Base-by-base conservation (phyloP, 2,113 vertebrate genomes). In the Pica pica region DNA sequence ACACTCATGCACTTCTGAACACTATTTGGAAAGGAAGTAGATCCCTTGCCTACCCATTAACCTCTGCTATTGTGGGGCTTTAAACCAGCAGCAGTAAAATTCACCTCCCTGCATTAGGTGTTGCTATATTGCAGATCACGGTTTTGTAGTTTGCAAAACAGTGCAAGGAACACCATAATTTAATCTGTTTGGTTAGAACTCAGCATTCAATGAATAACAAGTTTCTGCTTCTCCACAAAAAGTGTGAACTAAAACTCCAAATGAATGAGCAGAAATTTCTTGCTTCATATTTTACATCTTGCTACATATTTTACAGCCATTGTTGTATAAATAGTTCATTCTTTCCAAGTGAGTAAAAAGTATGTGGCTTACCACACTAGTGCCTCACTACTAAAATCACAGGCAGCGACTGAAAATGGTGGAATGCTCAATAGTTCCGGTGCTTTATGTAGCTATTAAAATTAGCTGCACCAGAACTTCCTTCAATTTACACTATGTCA, bases 31-130 rank as follows among this genome's bases (percentile, higher is more conserved):
- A 82, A 93, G 78, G 83, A 93, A 91, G 11, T 39, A 63, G 23
- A 75, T 77, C 63, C 92, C 56, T 69, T 95, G 81, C 53, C 64
- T 74, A 81, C 13, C 47, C 44, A 67, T 93, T 92, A 88, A 96
- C 68, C 42, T 96, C 49, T 79, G 61, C 33, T 89, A 22, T 91
- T 86, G 59, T 11, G 63, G 37, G 46, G 7, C 24, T 94, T 93
- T 93, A 75, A 78, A 81, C 33, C 22, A 93, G 64, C 37, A 93
- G 60, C 74, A 91, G 80, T 75, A 93, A 96, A 96, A 94, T 87
- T 79, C 65, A 92, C 39, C 33, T 94, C 67, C 15, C 42, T 83
- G 31, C n/a, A 53, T 30, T 82, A 70, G 17, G 44, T 56, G 30
- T 56, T 92, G 42, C 49, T 79, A 30, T 69, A 86, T 49, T 3